Evolutionary conservation across 2,797 vertebrate genomes (phyloP).

Genomic region (Bradypus variegatus): DNA sequence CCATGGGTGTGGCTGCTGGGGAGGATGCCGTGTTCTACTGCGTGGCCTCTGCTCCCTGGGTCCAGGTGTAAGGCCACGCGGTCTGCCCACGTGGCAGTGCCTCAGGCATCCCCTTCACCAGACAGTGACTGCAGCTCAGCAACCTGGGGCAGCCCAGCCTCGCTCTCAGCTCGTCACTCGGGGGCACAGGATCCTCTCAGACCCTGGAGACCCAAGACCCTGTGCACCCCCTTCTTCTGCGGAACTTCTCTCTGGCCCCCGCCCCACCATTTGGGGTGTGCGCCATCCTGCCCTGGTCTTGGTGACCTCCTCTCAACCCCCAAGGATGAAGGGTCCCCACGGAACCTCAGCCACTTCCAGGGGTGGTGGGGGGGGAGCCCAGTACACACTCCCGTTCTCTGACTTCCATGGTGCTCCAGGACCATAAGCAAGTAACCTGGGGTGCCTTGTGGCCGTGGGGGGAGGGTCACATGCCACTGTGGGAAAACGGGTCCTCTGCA

Average conservation of each 20-base stretch:
- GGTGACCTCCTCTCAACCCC: background rate
- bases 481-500: background rate
- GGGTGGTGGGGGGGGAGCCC: background rate
- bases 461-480: background rate
- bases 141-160: background rate
- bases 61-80: background rate
- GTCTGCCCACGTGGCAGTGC: background rate
- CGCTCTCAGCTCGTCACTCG: background rate
- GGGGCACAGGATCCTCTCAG: background rate
- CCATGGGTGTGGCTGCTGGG: background rate
- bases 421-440: background rate
- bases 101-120: background rate
- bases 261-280: no score
- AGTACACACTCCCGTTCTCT: background rate
- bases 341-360: background rate
- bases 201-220: background rate
- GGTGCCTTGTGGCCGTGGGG: background rate
- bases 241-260: background rate
- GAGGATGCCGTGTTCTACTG: background rate
- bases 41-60: background rate
- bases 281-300: background rate
- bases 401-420: background rate
- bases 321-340: background rate
- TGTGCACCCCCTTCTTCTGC: background rate
- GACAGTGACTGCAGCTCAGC: background rate